These are phyloP conservation scores for Epirrhoe tristata DNA, from an alignment of 2,888 invertebrate genomes.

Conservation along the genomic window DNA sequence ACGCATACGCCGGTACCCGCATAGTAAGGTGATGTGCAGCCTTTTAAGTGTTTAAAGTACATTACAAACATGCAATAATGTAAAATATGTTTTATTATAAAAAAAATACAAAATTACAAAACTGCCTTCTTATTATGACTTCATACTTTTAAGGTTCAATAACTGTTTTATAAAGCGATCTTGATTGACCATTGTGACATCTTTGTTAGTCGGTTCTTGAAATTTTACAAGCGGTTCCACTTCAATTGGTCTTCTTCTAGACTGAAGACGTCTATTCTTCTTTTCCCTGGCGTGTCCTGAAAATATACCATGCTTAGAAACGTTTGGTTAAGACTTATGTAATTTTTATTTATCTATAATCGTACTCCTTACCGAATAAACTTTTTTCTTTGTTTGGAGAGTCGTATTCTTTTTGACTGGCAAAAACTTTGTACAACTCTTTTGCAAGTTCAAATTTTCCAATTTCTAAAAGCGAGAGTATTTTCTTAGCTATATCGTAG, in stretches of 20 bases:
- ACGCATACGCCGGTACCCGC: too few species aligned
- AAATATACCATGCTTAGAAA: not conserved
- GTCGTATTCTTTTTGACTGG: conserved; percentile 49
- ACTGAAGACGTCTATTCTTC: not conserved
- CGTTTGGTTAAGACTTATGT: not conserved
- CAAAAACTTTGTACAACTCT: conserved; percentile 67
- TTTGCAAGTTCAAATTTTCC: conserved; percentile 66
- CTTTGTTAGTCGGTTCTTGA: conserved; percentile 44
- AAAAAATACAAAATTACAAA: conserved; percentile 40
- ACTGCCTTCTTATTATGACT: conserved; percentile 28
- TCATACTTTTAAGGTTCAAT: conserved; percentile 59
- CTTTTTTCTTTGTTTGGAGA: conserved; percentile 4
- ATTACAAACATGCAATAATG: conserved; percentile 10
- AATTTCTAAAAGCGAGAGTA: conserved; percentile 60
- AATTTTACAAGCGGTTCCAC: conserved; percentile 48
- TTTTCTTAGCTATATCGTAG: conserved; percentile 66
- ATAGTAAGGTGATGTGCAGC: too few species aligned
- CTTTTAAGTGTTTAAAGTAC: not conserved
- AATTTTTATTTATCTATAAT: not conserved
- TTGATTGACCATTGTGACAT: conserved; percentile 40
- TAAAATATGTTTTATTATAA: conserved; percentile 14
- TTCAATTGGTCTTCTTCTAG: conserved; percentile 25
- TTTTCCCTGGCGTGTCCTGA: conserved; percentile 9
- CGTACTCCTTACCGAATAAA: conserved; percentile 16
- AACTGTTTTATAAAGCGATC: conserved; percentile 64